Evolutionary conservation across 2,113 vertebrate species (phyloP).

Genomic region (Laticauda laticaudata): DNA sequence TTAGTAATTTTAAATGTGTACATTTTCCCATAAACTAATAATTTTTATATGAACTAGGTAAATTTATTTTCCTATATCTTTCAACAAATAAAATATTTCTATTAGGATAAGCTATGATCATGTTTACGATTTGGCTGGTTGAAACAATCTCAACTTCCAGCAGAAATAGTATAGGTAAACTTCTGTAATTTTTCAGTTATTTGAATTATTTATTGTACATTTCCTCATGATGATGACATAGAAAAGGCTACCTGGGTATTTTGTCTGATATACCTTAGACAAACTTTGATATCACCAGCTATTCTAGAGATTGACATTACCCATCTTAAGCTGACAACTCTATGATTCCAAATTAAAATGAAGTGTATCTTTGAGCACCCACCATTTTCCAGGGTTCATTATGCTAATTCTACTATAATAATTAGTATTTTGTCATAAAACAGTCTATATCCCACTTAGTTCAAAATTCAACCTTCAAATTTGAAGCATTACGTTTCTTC

Average conservation of each 20-base stretch:
- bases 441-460: not conserved
- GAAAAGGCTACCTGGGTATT: not conserved
- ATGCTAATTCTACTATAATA: not conserved
- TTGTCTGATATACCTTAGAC: not conserved
- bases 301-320: not conserved
- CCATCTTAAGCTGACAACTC: not conserved
- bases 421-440: not conserved
- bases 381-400: not conserved
- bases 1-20: not conserved
- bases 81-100: not conserved
- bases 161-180: not conserved
- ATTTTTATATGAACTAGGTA: not conserved
- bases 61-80: not conserved
- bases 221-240: not conserved
- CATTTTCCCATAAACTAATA: not conserved
- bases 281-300: not conserved
- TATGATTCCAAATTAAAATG: not conserved
- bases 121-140: not conserved
- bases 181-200: not conserved
- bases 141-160: not conserved
- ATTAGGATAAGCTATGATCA: not conserved
- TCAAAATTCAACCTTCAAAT: not conserved
- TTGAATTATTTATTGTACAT: not conserved
- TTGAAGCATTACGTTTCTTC: not conserved
- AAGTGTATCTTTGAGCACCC: not conserved